Base-by-base conservation (phyloP, 2,797 vertebrate genomes). In the Scomberomorus guttatus region DNA sequence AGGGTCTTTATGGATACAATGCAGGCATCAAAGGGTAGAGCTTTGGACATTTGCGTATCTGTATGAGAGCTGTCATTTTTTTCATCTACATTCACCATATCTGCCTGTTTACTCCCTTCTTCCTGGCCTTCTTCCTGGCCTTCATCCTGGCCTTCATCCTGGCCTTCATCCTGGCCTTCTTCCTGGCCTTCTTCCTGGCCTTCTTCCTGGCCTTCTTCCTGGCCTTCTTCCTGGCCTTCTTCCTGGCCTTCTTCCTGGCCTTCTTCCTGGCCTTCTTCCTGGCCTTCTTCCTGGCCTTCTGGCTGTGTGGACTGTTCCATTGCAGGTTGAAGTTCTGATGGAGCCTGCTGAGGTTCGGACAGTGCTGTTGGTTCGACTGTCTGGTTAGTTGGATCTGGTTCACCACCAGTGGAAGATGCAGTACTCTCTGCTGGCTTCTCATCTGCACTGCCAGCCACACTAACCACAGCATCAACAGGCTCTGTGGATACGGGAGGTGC, bases 1-100 rank as follows among this genome's bases (percentile, higher is more conserved):
- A 94, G 87, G 54, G 77, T 90, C 94, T 96, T 98, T 83, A 98
- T 91, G 65, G 95, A 95, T 57, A 98, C 94, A 68, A 99, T 98
- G 79, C 97, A 98, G 59, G 96, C 94, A 92, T 99, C 98, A 82
- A 99, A 99, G 17, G 92, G 91, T 63, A 89, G 82, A 14, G 85
- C 90, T 84, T 90, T 95, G 75, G 95, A 93, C 76, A 91, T 62
- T 89, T 85, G 94, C 84, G 89, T 95, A 85, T 91, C 94, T 86
- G 87, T 52, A 20, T 24, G 52, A 18, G 63, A 52, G 34, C 14
- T 58, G 55, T 81, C 75, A 3, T 60, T 75, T 69, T 81, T 88
- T 27, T 64, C 59, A 37, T 87, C 87, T 22, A 54, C 69, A 72
- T 17, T 73, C 22, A 62, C 82, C 58, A 39, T 66, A 34, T 92